phyloP scores from a whole-genome alignment of 2,797 vertebrate genomes.

The Valencia hispanica region DNA sequence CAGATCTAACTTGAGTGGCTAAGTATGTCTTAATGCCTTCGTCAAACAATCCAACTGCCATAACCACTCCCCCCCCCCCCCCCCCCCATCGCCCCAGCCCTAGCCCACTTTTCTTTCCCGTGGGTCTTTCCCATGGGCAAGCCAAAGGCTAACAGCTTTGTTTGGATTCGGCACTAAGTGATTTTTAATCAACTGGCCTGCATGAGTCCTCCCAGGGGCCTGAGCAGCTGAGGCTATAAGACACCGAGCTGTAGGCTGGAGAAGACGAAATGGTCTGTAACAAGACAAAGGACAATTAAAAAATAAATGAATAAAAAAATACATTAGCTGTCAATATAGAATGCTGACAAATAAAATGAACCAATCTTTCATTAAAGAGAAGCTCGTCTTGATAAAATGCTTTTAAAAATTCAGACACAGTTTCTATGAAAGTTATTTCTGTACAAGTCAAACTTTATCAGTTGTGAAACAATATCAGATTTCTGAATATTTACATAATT shows the following conservation, averaged over 20 bases:
- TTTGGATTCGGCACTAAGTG: slow-evolving; percentile 82
- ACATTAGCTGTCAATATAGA: background rate
- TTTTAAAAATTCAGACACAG: background rate
- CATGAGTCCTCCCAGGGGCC: slow-evolving; percentile 76
- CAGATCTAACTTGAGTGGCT: slow-evolving; percentile 32
- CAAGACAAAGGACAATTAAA: background rate
- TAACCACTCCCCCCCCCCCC: slow-evolving; percentile 4
- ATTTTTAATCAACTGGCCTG: slow-evolving; percentile 86
- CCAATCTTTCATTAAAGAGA: background rate
- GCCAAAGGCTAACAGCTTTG: slow-evolving; percentile 82
- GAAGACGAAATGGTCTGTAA: background rate
- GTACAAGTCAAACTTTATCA: background rate
- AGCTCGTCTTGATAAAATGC: background rate
- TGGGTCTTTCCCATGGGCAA: slow-evolving; percentile 77
- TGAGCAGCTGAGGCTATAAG: slow-evolving; percentile 54
- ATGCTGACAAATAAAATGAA: background rate
- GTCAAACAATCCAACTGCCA: slow-evolving; percentile 15
- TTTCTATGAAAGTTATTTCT: background rate
- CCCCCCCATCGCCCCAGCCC: slow-evolving; percentile 26
- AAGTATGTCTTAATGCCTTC: slow-evolving; percentile 70
- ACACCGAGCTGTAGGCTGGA: slow-evolving; percentile 32
- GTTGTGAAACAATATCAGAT: no score
- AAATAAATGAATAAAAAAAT: background rate
- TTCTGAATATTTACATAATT: no score
- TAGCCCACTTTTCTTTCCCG: slow-evolving; percentile 34